These are phyloP conservation scores for Hylaeus volcanicus DNA, from an alignment of 1,140 invertebrate genomes.

Conservation along the genomic window DNA sequence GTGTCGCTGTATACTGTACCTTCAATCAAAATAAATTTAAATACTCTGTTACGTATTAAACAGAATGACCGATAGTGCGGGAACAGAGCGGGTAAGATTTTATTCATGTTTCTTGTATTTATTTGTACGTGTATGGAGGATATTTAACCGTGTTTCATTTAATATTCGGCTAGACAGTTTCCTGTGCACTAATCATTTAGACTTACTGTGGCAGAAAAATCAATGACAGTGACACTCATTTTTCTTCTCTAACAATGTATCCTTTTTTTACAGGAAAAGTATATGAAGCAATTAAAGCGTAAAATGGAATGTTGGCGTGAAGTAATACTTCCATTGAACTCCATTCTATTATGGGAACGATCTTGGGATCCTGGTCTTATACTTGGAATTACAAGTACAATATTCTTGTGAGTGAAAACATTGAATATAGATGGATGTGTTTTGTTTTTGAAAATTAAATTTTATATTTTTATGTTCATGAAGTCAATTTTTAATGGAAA, in stretches of 20 bases:
- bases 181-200: background rate
- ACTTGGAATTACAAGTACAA: slow-evolving; percentile 83
- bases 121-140: background rate
- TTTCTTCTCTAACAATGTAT: slow-evolving; percentile 15
- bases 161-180: background rate
- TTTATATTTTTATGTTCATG: background rate
- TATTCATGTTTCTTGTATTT: background rate
- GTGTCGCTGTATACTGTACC: background rate
- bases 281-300: slow-evolving; percentile 87
- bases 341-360: slow-evolving; percentile 91
- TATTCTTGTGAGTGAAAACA: slow-evolving; percentile 82
- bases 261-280: slow-evolving; percentile 82
- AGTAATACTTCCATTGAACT: slow-evolving; percentile 86
- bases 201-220: slow-evolving; percentile 39
- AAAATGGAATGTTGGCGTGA: slow-evolving; percentile 91
- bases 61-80: slow-evolving; percentile 58
- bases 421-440: background rate
- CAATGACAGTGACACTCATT: slow-evolving; percentile 42
- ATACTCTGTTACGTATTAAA: slow-evolving; percentile 10
- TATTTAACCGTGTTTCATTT: background rate
- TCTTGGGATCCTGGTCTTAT: slow-evolving; percentile 89
- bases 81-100: slow-evolving; percentile 61
- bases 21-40: slow-evolving; percentile 22
- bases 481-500: background rate
- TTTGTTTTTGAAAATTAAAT: background rate